Conservation (phyloP, 2,113 vertebrate genomes). For the Phocoena sinus region DNA sequence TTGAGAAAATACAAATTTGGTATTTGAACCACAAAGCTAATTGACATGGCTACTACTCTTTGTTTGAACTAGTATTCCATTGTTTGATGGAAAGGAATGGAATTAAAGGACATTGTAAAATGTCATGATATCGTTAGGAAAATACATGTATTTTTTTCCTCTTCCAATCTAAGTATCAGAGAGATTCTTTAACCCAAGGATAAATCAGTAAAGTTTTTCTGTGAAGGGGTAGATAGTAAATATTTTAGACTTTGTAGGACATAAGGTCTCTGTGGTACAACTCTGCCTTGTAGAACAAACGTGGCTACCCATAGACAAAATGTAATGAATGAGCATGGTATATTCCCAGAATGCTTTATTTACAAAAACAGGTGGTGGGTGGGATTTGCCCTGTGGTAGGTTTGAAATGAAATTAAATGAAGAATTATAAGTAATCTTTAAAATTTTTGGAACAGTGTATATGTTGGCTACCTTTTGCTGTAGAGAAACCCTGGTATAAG, state of each 20-base stretch:
- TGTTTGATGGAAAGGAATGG: background rate
- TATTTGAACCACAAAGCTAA: background rate
- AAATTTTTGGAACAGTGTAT: background rate
- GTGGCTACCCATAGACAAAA: background rate
- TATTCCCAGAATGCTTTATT: background rate
- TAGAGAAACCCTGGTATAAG: background rate
- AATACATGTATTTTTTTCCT: background rate
- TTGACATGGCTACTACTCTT: background rate
- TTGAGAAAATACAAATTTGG: background rate
- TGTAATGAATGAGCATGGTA: fast-evolving
- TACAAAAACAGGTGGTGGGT: background rate
- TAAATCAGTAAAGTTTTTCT: background rate
- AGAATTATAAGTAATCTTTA: background rate
- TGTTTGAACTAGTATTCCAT: background rate
- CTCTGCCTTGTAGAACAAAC: background rate
- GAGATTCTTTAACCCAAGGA: background rate
- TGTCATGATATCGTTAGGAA: background rate
- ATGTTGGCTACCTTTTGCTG: background rate
- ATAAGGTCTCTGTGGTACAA: background rate
- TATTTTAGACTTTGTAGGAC: background rate
- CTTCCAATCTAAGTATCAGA: background rate
- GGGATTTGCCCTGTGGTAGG: background rate
- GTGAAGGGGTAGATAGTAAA: background rate
- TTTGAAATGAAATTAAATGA: background rate
- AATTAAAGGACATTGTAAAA: background rate